Base-by-base conservation (phyloP, 2,113 vertebrate genomes). In the Neolamprologus brichardi region DNA sequence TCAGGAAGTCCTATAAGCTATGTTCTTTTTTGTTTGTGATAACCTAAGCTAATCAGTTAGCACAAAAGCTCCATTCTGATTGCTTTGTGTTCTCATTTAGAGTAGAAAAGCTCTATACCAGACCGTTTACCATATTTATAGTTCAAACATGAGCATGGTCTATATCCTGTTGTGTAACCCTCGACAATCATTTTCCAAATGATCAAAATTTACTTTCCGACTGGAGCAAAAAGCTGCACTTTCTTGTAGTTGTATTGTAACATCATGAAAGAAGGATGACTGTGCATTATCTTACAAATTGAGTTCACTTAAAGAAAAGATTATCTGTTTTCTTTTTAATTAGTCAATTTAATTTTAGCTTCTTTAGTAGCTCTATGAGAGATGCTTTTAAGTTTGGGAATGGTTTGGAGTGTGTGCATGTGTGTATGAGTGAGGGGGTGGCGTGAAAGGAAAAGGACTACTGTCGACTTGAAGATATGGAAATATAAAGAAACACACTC, bases 401-500 rank as follows among this genome's bases (percentile, higher is more conserved):
- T 25, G n/a, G 12, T 37, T 34, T 23, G 7, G 17, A 81, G 28
- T 32, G n/a, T 64, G 44, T 25, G 20, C 51, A 37, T 32, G 28
- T 64, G 51, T 32, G 20, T 58, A 30, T 20, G 78, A 17, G 72
- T 56, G 30, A 75, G 80, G 15, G 82, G 77, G 52, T 72, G 72
- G 54, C 81, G 52, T 62, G 54, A 84, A 75, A 90, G 82, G 84
- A 95, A 92, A 90, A 93, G 77, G 84, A 93, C 88, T 91, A 23
- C 72, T 91, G 90, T 87, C 15, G 53, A 92, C 85, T 92, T 85
- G 37, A 89, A 89, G 89, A 92, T 91, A 92, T 84, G 72, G 89
- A 58, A 92, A 91, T 89, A 86, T 72, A 83, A 82, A 91, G 82
- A 87, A 84, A 91, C 84, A 87, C 86, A 91, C 88, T 84, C 60